Conservation (phyloP, 2,797 vertebrate genomes). For the Ceryle rudis region DNA sequence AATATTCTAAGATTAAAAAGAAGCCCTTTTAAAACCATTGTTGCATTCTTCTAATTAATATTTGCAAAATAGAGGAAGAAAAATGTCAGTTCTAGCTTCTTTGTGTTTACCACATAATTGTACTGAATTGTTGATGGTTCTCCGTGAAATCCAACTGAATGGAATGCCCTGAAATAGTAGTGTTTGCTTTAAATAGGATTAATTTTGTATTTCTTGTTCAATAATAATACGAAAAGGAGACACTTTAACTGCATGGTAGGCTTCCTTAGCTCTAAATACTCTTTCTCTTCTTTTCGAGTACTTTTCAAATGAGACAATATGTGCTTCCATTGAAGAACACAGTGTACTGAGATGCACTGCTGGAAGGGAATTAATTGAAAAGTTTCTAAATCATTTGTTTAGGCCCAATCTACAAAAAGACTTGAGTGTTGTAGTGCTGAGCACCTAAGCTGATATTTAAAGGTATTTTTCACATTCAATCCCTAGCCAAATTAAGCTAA, state of each 20-base stretch:
- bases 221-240: conserved; percentile 18
- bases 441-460: not conserved
- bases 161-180: conserved; percentile 31
- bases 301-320: not conserved
- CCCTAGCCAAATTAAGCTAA: not conserved
- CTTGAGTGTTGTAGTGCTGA: not conserved
- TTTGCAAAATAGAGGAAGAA: conserved; percentile 7
- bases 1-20: not conserved
- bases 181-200: conserved; percentile 4
- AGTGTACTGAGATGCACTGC: conserved; percentile 13
- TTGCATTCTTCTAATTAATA: not conserved
- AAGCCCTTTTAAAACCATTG: not conserved
- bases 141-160: conserved; percentile 37
- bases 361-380: conserved; percentile 27
- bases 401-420: not conserved
- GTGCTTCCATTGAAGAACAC: conserved; percentile 14
- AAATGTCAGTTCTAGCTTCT: not conserved
- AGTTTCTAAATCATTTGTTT: not conserved
- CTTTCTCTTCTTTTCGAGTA: not conserved
- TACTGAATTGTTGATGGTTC: not conserved
- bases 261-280: conserved; percentile 2
- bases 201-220: not conserved
- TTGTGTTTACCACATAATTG: not conserved
- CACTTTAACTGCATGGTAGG: not conserved
- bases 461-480: not conserved